A percentile compares a stretch with the other conserved stretches of the same genome.
Evolutionary conservation across 2,888 invertebrate species (phyloP).

Genomic region (Lasius fuliginosus): DNA sequence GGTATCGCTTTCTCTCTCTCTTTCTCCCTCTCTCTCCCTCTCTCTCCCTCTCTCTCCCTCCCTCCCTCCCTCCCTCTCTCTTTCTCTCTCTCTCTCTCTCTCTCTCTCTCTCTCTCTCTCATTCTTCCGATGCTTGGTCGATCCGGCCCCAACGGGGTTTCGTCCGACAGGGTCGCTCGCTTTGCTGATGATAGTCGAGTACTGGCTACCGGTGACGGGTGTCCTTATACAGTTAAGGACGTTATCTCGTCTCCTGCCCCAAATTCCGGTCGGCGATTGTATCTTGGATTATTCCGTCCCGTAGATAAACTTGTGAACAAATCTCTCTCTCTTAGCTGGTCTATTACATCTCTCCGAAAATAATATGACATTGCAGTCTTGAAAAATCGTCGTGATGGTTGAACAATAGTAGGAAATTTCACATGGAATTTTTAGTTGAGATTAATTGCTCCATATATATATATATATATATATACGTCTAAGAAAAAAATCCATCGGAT

Average conservation of each 20-base stretch:
- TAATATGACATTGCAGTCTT: background rate
- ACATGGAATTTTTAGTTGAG: background rate
- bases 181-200: slow-evolving; percentile 72
- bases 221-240: slow-evolving; percentile 64
- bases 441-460: background rate
- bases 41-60: no score
- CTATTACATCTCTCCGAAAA: background rate
- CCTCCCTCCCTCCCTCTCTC: slow-evolving; percentile 27
- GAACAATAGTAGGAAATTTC: background rate
- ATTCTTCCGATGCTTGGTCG: slow-evolving; percentile 41
- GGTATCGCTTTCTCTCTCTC: slow-evolving; percentile 34
- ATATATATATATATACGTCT: background rate
- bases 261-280: slow-evolving; percentile 25
- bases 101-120: slow-evolving; percentile 41
- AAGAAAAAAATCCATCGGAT: background rate
- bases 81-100: slow-evolving; percentile 28
- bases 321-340: background rate
- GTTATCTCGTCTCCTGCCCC: slow-evolving; percentile 54
- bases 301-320: background rate
- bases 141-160: slow-evolving; percentile 71
- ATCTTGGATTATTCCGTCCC: background rate
- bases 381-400: background rate
- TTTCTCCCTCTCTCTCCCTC: background rate
- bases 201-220: slow-evolving; percentile 57
- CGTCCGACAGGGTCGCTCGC: slow-evolving; percentile 71